Evolutionary conservation across 1,140 invertebrate genomes (phyloP), one percentile per base, ranked within the genome.

Genomic region (Lepidurus packardi): DNA sequence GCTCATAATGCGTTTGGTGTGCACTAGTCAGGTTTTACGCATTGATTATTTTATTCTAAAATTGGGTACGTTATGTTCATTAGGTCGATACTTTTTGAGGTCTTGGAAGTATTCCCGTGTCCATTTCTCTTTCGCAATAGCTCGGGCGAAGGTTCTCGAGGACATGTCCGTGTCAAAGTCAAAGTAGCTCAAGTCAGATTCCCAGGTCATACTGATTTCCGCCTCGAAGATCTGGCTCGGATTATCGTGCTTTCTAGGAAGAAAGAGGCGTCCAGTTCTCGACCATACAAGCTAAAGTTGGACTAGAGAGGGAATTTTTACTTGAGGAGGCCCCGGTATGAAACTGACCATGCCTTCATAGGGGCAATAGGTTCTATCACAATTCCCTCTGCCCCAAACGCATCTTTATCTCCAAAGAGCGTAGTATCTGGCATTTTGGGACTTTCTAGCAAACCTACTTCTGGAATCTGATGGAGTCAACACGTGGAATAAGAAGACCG

Each of bases 1-100:
- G 91, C 81, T 92, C 91, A 82, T 92, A 92, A 83, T 92, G 91
- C 3, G 89, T 90, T 84, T 92, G 91, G 84, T 91, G 90, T 16
- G 88, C 85, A 75, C 90, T 91, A 81, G 74, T 87, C 82, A 77
- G n/a, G 34, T 34, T 34, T 34, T 34, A 4, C 34, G 34, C 34
- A 34, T 4, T 34, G 2, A 4, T 34, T 34, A 34, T 34, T 34
- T 34, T 2, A 4, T 34, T 34, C 34, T 34, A n/a, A 65, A 65
- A 13, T 74, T 73, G 21, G 13, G 25, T 24, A 76, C 78, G 6
- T 41, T 79, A 78, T 74, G 9, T 79, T 76, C 53, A 81, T 80
- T 43, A 79, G 74, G 43, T 43, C 81, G 82, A 83, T 86, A 91
- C 90, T 85, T 86, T 85, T 90, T 86, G 8, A 92, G 83, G 73